Evolutionary conservation across 2,888 invertebrate species (phyloP), one percentile per base, ranked within the genome.

Genomic region (Tupiocoris notatus): DNA sequence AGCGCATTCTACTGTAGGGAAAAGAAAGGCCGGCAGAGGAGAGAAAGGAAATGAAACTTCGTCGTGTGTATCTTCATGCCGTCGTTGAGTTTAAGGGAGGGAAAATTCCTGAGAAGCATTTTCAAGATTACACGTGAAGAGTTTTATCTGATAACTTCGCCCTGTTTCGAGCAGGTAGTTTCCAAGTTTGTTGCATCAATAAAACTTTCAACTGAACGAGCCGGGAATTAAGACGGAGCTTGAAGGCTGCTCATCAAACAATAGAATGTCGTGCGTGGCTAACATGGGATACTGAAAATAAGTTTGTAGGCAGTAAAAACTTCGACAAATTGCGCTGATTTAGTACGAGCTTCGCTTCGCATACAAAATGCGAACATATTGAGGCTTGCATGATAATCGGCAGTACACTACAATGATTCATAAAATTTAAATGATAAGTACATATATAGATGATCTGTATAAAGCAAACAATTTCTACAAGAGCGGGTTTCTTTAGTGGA

Each of bases 41-140:
- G 24, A 24, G 64, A 24, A 39, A 65, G 65, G 65, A 65, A 65
- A 65, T 65, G 65, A 65, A 65, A 65, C 65, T 39, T 39, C 39
- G 54, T 65, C 65, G 23, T 39, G 65, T 39, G 65, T 65, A 18
- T 65, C 18, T 65, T 39, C 65, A 24, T 39, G n/a, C 25, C 23
- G 16, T 17, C 1, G 6, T 3, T 3, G 39, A 39, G 12, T 39
- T 7, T 39, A 39, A 39, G 39, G 18, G 17, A 39, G 39, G 18
- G 65, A 39, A 39, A 65, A 39, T 65, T 65, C 54, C 54, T 65
- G 25, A n/a, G 65, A 65, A 65, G 54, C 65, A 65, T 25, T 65
- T 65, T 39, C 39, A 65, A 65, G 54, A 39, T 65, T 65, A 65
- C 17, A 65, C 65, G 39, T 39, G 25, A 65, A 24, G 65, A 18